Percentiles rank a stretch among this genome's conserved stretches.
These are phyloP conservation scores for Mirounga angustirostris DNA, from an alignment of 2,113 vertebrate species.

Conservation along the genomic window DNA sequence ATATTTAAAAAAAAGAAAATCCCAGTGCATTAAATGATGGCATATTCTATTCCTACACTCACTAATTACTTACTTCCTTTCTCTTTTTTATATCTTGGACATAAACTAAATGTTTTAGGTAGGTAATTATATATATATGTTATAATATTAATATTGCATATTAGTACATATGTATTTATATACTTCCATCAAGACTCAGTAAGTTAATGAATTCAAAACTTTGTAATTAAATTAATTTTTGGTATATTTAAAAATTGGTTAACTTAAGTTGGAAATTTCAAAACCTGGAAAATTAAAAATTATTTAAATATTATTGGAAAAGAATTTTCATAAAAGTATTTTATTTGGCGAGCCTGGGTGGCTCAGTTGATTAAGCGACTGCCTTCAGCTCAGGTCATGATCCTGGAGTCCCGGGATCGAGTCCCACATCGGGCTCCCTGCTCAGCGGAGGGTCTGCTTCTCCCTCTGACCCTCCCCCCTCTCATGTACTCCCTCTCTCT, in stretches of 20 bases:
- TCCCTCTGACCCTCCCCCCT: no score
- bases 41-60: background rate
- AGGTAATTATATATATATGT: background rate
- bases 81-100: background rate
- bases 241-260: background rate
- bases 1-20: background rate
- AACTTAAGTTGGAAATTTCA: background rate
- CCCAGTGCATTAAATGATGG: background rate
- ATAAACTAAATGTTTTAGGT: background rate
- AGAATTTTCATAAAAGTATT: background rate
- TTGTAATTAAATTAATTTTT: background rate
- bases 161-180: background rate
- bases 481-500: no score
- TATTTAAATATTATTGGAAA: background rate
- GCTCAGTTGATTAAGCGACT: no score
- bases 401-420: no score
- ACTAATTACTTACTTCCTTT: background rate
- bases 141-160: background rate
- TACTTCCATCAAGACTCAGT: background rate
- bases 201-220: background rate
- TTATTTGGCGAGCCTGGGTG: background rate
- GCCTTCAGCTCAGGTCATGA: no score
- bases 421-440: no score
- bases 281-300: background rate
- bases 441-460: no score